These are phyloP conservation scores for Leptocoma aspasia DNA, from an alignment of 2,113 vertebrate species.

Conservation along the genomic window DNA sequence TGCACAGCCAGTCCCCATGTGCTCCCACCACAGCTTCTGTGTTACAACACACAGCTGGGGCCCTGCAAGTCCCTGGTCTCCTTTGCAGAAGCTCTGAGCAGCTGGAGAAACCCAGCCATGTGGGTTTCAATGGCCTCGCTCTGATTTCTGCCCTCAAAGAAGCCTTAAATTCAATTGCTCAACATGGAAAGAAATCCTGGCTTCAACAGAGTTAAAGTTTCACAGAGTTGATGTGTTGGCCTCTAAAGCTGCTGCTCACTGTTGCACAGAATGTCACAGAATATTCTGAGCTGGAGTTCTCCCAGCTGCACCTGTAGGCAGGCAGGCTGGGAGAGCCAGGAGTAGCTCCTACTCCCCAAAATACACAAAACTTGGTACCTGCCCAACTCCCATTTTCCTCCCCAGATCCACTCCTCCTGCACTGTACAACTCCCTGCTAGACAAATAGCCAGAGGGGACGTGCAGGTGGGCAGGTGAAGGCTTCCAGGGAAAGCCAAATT, in stretches of 20 bases:
- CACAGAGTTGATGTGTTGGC: background rate
- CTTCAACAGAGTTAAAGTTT: background rate
- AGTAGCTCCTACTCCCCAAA: background rate
- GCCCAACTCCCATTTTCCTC: background rate
- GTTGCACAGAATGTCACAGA: background rate
- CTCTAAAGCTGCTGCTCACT: background rate
- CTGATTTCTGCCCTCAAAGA: background rate
- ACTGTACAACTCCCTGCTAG: background rate
- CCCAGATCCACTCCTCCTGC: fast-evolving
- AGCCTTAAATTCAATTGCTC: background rate
- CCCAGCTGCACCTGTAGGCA: background rate
- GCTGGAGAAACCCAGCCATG: background rate
- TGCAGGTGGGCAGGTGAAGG: background rate
- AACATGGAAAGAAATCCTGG: background rate
- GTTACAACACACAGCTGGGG: background rate
- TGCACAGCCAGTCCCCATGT: fast-evolving
- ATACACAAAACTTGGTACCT: background rate
- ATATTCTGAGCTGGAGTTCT: background rate
- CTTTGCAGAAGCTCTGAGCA: background rate
- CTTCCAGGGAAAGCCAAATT: background rate
- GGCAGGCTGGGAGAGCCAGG: background rate
- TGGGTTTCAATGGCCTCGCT: background rate
- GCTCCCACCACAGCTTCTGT: background rate
- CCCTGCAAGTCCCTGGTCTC: no score
- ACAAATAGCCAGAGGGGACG: background rate